Evolutionary conservation across 2,797 vertebrate genomes (phyloP).

Genomic region (Acipenser oxyrinchus): DNA sequence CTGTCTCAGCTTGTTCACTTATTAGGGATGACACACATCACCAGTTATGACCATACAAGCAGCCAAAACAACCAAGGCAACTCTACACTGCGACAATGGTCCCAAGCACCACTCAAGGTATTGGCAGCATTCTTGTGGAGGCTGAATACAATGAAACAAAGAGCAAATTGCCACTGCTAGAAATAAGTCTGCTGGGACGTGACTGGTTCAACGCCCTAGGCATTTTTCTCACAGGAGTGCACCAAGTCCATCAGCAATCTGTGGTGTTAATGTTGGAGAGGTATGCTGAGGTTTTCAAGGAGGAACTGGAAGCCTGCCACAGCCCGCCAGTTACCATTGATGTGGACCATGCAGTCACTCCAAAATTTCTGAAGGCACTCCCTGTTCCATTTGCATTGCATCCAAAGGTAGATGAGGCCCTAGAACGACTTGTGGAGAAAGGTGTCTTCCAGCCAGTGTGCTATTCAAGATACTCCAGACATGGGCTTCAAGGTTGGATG

Average conservation of each 20-base stretch:
- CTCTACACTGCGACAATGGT: neutral
- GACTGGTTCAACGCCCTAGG: constrained; percentile 13
- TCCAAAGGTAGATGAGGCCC: constrained; percentile 5
- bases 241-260: neutral
- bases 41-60: neutral
- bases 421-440: neutral
- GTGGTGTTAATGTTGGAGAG: neutral
- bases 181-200: neutral
- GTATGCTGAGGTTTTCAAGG: constrained; percentile 7
- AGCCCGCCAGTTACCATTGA: constrained; percentile 4
- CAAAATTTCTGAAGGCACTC: constrained; percentile 10
- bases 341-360: neutral
- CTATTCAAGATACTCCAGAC: neutral
- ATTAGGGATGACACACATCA: neutral
- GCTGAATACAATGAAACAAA: neutral
- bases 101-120: neutral
- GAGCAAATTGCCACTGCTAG: neutral
- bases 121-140: neutral
- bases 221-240: constrained; percentile 5
- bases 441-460: constrained; percentile 10
- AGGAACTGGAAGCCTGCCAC: neutral
- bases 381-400: constrained; percentile 10
- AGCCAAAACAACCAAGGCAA: neutral
- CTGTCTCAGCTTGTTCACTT: neutral
- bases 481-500: too few relatives aligned